Base-by-base conservation (phyloP, 2,797 vertebrate species). In the Odontamblyopus rebecca region DNA sequence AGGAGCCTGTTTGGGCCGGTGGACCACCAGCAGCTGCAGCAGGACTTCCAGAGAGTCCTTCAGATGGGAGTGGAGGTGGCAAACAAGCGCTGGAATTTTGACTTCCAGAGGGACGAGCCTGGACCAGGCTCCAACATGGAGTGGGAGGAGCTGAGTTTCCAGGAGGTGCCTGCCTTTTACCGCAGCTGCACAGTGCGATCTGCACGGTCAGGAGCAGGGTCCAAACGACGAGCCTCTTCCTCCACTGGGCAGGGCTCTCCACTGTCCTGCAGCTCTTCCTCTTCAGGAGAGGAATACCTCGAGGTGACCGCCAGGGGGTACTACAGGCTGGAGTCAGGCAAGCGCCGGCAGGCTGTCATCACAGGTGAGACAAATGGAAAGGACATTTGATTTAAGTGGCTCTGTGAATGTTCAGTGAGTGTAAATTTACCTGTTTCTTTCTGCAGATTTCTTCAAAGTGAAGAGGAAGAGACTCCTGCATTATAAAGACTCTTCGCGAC, bases 1-100 rank as follows among this genome's bases (percentile, higher is more conserved):
- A 88, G 93, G 80, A 95, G 91, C 72, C 93, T 95, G 51, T 95
- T 96, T 0, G 95, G 94, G 26, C 91, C 94, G 0, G 85, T 94
- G 15, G 94, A 95, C 84, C 93, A 94, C 23, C 77, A 93, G 83
- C 92, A 94, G 88, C 89, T 95, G 63, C 84, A 82, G 71, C 80
- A 88, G 82, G 94, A 95, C 83, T 95, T 95, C 76, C 85, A 95
- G 81, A 83, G 70, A 32, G 77, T 94, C 54, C 79, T 96, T 3
- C n/a, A 16, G 67, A 85, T 81, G 78, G 88, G 71, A 0, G 0
- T 92, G 44, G 89, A 95, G 73, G 72, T 64, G 29, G 93, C 94
- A 71, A 93, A 88, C 69, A 88, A 91, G 61, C 92, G 93, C 65
- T 94, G 93, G 94, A 94, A 92, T 89, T 96, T 94, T 0, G 90